Percentiles rank a stretch among this genome's conserved stretches.
These are phyloP conservation scores for Orthosia gothica DNA, from an alignment of 2,888 invertebrate genomes.

Conservation along the genomic window DNA sequence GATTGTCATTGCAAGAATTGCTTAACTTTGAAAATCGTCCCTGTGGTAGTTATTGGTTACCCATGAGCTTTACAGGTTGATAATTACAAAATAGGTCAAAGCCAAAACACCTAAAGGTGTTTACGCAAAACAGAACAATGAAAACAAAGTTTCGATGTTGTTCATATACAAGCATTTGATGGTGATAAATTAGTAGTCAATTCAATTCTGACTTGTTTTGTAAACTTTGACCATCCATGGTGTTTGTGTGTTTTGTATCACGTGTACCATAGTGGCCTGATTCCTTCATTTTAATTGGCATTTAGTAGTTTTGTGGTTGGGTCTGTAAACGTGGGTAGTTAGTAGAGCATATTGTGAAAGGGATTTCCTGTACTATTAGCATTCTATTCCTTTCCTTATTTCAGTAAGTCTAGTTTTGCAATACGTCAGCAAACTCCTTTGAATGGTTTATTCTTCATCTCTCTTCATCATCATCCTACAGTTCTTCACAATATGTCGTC, in stretches of 20 bases:
- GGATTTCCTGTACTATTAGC: not conserved
- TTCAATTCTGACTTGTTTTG: conserved; percentile 42
- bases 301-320: conserved; percentile 33
- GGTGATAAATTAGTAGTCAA: conserved; percentile 43
- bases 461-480: too few species aligned
- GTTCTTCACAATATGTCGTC: too few species aligned
- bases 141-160: conserved; percentile 11
- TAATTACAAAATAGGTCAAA: conserved; percentile 20
- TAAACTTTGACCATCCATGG: conserved; percentile 48
- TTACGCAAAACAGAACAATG: conserved; percentile 31
- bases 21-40: too few species aligned
- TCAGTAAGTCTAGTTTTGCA: too few species aligned
- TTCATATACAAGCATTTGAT: conserved; percentile 21
- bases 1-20: too few species aligned
- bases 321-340: not conserved
- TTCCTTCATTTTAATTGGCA: conserved; percentile 35
- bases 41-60: too few species aligned
- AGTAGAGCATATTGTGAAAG: conserved; percentile 16
- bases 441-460: too few species aligned
- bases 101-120: conserved; percentile 22
- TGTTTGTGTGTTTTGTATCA: conserved; percentile 47
- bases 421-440: too few species aligned
- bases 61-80: too few species aligned
- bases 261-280: conserved; percentile 25
- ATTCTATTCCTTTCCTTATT: not conserved